These are phyloP conservation scores for Leptobrachium ailaonicum DNA, from an alignment of 2,113 vertebrate genomes.

Conservation along the genomic window DNA sequence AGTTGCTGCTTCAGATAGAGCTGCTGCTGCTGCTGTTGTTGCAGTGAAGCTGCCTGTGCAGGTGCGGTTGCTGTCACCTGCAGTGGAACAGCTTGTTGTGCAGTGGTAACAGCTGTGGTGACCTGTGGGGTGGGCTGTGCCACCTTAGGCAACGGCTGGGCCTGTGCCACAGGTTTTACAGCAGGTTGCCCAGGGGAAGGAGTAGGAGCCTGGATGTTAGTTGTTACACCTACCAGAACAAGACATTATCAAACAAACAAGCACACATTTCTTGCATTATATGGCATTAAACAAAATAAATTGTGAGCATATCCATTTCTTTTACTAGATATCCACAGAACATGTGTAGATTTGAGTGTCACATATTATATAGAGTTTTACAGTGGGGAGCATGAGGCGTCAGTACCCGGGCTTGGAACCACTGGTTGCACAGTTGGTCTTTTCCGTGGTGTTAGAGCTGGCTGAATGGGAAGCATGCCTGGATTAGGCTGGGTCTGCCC, in stretches of 20 bases:
- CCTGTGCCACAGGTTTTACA: slow-evolving; percentile 56
- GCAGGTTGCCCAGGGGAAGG: slow-evolving; percentile 51
- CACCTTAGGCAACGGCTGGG: slow-evolving; percentile 68
- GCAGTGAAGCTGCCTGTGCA: slow-evolving; percentile 61
- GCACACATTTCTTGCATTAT: too few species aligned
- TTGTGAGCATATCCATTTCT: too few species aligned
- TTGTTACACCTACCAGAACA: slow-evolving; percentile 55
- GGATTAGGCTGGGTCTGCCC: slow-evolving; percentile 89
- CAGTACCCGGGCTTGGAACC: slow-evolving; percentile 62
- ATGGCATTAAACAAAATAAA: too few species aligned
- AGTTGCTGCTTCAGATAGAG: slow-evolving; percentile 83
- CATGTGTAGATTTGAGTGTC: too few species aligned
- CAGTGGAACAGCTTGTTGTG: slow-evolving; percentile 27
- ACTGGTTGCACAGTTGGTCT: slow-evolving; percentile 74
- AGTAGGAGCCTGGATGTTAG: slow-evolving; percentile 59
- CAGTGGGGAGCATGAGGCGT: too few species aligned
- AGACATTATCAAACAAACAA: too few species aligned
- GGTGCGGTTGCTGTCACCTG: slow-evolving; percentile 57
- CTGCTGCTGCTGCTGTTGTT: slow-evolving; percentile 82
- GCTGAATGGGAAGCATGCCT: slow-evolving; percentile 92
- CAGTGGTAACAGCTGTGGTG: slow-evolving; percentile 55
- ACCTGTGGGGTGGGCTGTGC: slow-evolving; percentile 67
- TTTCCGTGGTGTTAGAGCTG: slow-evolving; percentile 90
- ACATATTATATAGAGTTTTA: too few species aligned
- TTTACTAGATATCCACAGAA: too few species aligned